A percentile compares a stretch with the other conserved stretches of the same genome.
Evolutionary conservation across 2,113 vertebrate species (phyloP).

Genomic region (Henicopernis longicauda): DNA sequence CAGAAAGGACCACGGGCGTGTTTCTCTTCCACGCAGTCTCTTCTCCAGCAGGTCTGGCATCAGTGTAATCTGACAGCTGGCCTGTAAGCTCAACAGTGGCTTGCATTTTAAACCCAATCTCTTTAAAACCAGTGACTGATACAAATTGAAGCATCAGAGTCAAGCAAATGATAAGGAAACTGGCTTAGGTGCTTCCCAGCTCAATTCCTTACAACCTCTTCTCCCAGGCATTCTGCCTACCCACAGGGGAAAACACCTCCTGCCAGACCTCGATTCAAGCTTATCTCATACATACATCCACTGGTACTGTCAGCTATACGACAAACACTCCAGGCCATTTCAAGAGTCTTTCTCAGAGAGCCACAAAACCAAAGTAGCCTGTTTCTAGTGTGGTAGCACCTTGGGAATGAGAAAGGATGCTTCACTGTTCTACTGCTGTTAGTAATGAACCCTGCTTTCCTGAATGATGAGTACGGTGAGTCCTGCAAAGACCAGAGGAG

Average conservation of each 20-base stretch:
- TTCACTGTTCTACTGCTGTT: not conserved
- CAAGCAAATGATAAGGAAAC: not conserved
- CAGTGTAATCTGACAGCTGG: not conserved
- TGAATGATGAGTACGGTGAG: not conserved
- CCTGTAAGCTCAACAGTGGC: not conserved
- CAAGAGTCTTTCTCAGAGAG: not conserved
- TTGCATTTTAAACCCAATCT: not conserved
- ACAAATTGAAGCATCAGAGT: not conserved
- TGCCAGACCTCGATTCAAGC: not conserved
- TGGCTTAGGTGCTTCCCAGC: not conserved
- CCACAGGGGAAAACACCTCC: not conserved
- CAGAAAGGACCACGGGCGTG: not conserved
- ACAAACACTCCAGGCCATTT: not conserved
- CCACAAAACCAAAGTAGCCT: not conserved
- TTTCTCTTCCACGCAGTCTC: not conserved
- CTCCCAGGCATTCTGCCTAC: not conserved
- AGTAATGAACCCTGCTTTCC: accelerated
- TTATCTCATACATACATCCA: not conserved
- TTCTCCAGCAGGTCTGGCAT: not conserved
- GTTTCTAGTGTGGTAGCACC: not conserved
- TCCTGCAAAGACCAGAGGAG: not conserved
- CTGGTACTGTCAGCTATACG: not conserved
- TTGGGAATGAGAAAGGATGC: not conserved
- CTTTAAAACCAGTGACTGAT: not conserved
- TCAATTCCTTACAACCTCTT: not conserved